Evolutionary conservation across 2,888 invertebrate genomes (phyloP).

Genomic region (Malthinus seriepunctatus): DNA sequence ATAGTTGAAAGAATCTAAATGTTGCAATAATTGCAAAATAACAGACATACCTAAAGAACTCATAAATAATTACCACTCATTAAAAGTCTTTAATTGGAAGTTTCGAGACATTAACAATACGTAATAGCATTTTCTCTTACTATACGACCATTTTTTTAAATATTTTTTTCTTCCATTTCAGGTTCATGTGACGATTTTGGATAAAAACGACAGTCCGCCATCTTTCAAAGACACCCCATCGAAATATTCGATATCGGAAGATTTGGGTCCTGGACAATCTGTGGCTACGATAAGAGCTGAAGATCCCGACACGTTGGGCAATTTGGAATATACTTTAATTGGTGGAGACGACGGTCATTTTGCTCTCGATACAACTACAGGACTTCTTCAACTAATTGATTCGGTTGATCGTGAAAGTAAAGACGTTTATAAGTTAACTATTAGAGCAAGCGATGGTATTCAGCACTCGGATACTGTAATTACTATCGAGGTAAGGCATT

Average conservation of each 20-base stretch:
- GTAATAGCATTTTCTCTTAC: neutral
- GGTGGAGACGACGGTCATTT: conserved; percentile 71
- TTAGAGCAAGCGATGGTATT: conserved; percentile 87
- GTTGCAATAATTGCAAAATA: conserved; percentile 24
- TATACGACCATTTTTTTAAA: neutral
- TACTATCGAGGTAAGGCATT: conserved; percentile 71
- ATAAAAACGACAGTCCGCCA: conserved; percentile 96
- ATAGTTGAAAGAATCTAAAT: conserved; percentile 18
- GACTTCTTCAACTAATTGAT: conserved; percentile 74
- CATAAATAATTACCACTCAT: conserved; percentile 27
- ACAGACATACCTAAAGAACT: conserved; percentile 20
- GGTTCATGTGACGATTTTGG: conserved; percentile 84
- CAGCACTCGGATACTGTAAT: conserved; percentile 81
- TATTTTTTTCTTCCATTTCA: conserved; percentile 57
- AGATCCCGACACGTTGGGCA: conserved; percentile 85
- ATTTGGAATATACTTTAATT: conserved; percentile 73
- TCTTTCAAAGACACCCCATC: conserved; percentile 76
- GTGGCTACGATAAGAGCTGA: conserved; percentile 78
- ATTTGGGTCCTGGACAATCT: conserved; percentile 78
- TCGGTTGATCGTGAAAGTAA: conserved; percentile 83
- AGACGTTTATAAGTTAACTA: conserved; percentile 75
- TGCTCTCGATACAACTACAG: conserved; percentile 70
- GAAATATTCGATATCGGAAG: conserved; percentile 80
- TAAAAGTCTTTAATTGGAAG: conserved; percentile 26
- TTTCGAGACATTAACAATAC: conserved; percentile 11